Percentiles rank a stretch among this genome's conserved stretches.
phyloP scores from a whole-genome alignment of 2,888 invertebrate genomes.

The Leptinotarsa juncta region DNA sequence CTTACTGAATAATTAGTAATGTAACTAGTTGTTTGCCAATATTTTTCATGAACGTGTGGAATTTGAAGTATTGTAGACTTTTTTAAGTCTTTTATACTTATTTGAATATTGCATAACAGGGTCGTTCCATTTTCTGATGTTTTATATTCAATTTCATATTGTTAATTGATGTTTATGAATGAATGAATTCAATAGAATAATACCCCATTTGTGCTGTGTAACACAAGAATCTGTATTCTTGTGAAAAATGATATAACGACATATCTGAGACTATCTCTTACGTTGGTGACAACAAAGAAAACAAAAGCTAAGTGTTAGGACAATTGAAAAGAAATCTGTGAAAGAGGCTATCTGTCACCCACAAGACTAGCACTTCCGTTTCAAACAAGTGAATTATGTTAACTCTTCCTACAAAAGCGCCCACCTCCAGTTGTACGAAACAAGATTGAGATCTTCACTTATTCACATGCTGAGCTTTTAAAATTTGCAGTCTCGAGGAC shows the following conservation, averaged over 20 bases:
- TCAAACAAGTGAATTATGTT: constrained; percentile 18
- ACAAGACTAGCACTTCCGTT: constrained; percentile 18
- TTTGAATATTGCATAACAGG: no score
- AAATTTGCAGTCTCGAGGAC: constrained; percentile 11
- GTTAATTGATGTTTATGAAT: no score
- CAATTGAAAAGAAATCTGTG: constrained; percentile 14
- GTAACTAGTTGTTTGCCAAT: no score
- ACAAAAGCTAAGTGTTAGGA: constrained; percentile 9
- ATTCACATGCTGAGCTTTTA: constrained; percentile 17
- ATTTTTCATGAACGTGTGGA: no score
- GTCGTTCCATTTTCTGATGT: no score
- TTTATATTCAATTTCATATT: no score
- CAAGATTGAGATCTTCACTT: constrained; percentile 14
- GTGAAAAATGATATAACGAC: not conserved
- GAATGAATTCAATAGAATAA: no score
- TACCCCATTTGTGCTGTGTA: not conserved
- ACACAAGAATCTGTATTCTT: not conserved
- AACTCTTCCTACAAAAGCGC: constrained; percentile 14
- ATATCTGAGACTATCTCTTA: not conserved
- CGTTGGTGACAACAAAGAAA: constrained; percentile 1
- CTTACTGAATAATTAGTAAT: no score
- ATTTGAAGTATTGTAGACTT: no score
- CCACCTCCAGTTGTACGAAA: constrained; percentile 16
- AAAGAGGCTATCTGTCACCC: constrained; percentile 19
- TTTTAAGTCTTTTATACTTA: no score